Evolutionary conservation across 2,113 vertebrate genomes (phyloP), one percentile per base, ranked within the genome.

Genomic region (Tautogolabrus adspersus): DNA sequence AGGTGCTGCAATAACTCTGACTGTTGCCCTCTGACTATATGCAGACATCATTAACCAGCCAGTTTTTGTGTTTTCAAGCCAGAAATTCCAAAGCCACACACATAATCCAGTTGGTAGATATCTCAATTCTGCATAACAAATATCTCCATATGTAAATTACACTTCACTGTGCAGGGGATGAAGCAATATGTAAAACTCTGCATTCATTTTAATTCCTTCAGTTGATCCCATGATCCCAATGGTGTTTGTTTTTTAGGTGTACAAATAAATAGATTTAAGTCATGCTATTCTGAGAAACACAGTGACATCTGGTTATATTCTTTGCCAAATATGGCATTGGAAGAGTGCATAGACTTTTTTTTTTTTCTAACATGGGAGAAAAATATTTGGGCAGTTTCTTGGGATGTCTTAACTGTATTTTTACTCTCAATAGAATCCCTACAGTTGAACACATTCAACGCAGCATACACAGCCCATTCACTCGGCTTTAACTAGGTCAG

Each of bases 401-500:
- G 42, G 44, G 21, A 23, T 44, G 8, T 6, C 49, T 30, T 11
- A 11, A 44, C 18, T 26, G 26, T 26, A 26, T 26, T 26, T 26
- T 26, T 26, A 26, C 26, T 26, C 26, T 26, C 26, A 26, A 26
- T 26, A 26, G 26, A 26, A 26, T 2, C 2, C 26, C 26, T 2
- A 26, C 26, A 26, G 26, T 4, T 26, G 26, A 26, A 26, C 40
- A 71, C 52, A 46, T 26, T 72, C 59, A 71, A 16, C 15, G 16
- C 19, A 72, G 62, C 34, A 52, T 23, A 56, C 30, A 34, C 81
- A 79, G 73, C 54, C 72, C 68, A 72, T 88, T 89, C 84, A 89
- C 61, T 44, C 58, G 52, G 44, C 67, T 90, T 81, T 82, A 92
- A 89, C 81, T 92, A 74, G 91, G 90, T 91, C 88, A 90, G 66